Base-by-base conservation (phyloP, 2,888 invertebrate species). In the Selenia dentaria region DNA sequence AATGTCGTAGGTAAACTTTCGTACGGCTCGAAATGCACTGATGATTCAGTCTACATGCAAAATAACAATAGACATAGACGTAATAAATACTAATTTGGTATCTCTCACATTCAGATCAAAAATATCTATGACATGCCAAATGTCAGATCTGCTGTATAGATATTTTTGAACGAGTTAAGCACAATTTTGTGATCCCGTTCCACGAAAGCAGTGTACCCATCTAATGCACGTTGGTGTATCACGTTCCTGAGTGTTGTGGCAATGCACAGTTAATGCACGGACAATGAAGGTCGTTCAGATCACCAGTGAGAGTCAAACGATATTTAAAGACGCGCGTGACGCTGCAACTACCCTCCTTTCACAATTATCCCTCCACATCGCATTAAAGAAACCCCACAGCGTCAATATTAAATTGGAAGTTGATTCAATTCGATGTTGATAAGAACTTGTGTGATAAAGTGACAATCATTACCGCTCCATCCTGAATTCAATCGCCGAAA, bases 291-390 rank as follows among this genome's bases (percentile, higher is more conserved):
- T 65, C 67, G 62, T 66, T 76, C 77, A 77, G 32, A 79, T 78
- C 89, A 86, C 84, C 87, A 76, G 87, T 88, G 89, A 81, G 74
- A 83, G 83, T 83, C 83, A 83, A 83, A 83, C 82, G 79, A 76
- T 74, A 71, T 57, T 69, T 59, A 68, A 62, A 59, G 67, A 74
- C 75, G 74, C 75, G 61, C 74, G 74, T 81, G 75, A 78, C 83
- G 80, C 85, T 3, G 14, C 41, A 14, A 37, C 55, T 50, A 34
- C 52, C 34, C 42, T 11, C 36, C 28, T 26, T 31, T 10, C 13
- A 31, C 28, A 41, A 34, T 48, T 47, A 28, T 43, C 43, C 32
- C 31, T 43, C 38, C 20, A 49, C 31, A 42, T 36, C 55, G 35
- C 33, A 54, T 54, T 34, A 58, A 56, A 61, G 54, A 35, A 50